Conservation (phyloP, 1,140 invertebrate genomes). For the Stegodyphus dumicola region DNA sequence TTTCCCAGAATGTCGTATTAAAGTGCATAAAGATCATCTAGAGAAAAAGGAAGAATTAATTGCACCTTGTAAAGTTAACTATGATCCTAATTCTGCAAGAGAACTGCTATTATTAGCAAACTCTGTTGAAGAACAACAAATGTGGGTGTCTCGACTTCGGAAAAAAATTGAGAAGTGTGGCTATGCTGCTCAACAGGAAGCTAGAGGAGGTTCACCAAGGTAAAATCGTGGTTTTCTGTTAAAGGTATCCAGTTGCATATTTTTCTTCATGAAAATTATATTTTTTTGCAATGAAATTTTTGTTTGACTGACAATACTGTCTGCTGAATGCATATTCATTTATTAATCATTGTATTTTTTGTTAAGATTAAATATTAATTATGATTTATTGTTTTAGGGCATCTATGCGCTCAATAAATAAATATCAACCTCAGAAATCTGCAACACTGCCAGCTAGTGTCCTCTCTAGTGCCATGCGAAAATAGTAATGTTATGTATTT, state of each 20-base stretch:
- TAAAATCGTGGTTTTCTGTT: background rate
- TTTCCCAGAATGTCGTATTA: constrained; percentile 82
- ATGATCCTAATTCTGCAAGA: constrained; percentile 91
- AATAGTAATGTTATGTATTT: background rate
- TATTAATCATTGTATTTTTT: background rate
- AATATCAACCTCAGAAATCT: constrained; percentile 61
- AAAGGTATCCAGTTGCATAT: too few relatives aligned
- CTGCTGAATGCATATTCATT: too few relatives aligned
- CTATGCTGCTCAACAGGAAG: constrained; percentile 77
- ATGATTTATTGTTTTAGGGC: constrained; percentile 39
- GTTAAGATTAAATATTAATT: background rate
- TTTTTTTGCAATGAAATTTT: too few relatives aligned
- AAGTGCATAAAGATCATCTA: constrained; percentile 96
- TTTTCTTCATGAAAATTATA: too few relatives aligned
- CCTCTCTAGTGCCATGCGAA: constrained; percentile 31
- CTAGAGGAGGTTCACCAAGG: constrained; percentile 56
- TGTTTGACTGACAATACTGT: too few relatives aligned
- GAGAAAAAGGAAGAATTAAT: constrained; percentile 79
- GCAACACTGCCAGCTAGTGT: constrained; percentile 62
- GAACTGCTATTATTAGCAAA: constrained; percentile 88
- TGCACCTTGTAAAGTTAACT: constrained; percentile 87
- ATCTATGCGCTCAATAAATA: constrained; percentile 62
- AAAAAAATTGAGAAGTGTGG: constrained; percentile 95
- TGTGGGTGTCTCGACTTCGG: constrained; percentile 89
- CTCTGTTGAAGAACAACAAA: constrained; percentile 87